Evolutionary conservation across 1,140 invertebrate genomes (phyloP), one percentile per base, ranked within the genome.

Genomic region (Calephelis nemesis): DNA sequence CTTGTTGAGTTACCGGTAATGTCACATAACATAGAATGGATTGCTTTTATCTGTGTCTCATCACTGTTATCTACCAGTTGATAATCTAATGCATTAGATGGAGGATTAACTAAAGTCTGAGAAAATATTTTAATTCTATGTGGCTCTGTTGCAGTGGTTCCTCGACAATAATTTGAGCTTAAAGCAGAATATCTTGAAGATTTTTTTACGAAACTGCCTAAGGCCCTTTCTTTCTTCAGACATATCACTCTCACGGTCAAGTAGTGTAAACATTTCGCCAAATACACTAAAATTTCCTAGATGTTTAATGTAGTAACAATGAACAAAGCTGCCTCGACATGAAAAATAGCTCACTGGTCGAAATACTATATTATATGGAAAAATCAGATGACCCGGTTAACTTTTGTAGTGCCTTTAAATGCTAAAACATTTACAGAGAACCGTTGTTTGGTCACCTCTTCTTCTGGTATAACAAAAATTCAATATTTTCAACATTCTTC

Each of bases 381-480:
- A 48, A 48, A 48, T 48, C 47, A 48, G 47, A 48, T 48, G 47
- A 48, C 47, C 47, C 11, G 47, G 47, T 48, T 7, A 48, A 48
- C 47, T 48, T 48, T 48, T 5, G 7, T 48, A 48, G 47, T 48
- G 47, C 47, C 47, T 48, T 48, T 48, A 48, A 48, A 48, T 48
- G 47, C 47, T 48, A 12, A 0, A 48, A 48, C 47, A 48, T 48
- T 48, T 48, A 9, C 47, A 48, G 47, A 9, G 47, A 48, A 48
- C 47, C 8, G 47, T 48, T 48, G 47, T 9, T 48, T 48, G 8
- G 47, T 48, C 47, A 48, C 7, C 47, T 48, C 47, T 48, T 48
- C 47, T 48, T 48, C 47, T 48, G 47, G 47, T 48, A 48, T 48
- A 48, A 48, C 47, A 48, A 48, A 48, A 48, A 48, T 48, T 48